Conservation (phyloP, 2,888 invertebrate species). For the Eupithecia subfuscata region DNA sequence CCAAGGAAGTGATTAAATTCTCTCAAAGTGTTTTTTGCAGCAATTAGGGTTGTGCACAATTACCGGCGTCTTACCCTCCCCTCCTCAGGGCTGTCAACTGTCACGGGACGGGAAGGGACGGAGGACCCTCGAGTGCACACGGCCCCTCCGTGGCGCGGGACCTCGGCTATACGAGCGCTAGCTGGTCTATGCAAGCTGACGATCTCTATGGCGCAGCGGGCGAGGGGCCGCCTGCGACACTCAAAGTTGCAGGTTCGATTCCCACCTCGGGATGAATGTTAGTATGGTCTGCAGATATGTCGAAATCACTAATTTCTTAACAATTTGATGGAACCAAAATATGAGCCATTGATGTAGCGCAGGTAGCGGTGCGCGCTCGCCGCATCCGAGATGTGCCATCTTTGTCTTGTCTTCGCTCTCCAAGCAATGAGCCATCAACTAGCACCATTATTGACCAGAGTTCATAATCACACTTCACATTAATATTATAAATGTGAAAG, state of each 20-base stretch:
- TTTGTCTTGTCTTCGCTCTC: no score
- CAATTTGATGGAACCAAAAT: background rate
- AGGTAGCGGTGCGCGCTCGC: background rate
- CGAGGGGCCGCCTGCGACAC: background rate
- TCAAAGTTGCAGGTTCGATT: background rate
- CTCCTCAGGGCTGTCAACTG: conserved; percentile 29
- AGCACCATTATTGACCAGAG: no score
- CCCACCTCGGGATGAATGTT: background rate
- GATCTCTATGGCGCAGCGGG: background rate
- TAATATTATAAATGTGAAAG: no score
- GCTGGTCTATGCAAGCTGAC: background rate
- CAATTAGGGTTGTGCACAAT: conserved; percentile 6
- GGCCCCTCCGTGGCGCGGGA: background rate
- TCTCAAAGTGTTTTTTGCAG: conserved; percentile 1
- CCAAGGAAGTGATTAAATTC: background rate
- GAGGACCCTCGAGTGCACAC: background rate
- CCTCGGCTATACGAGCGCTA: background rate
- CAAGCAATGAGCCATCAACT: no score
- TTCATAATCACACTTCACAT: no score
- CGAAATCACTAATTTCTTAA: background rate
- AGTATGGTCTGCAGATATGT: background rate
- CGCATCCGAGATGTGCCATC: background rate
- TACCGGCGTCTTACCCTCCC: conserved; percentile 18
- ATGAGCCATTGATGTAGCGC: background rate
- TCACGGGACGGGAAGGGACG: conserved; percentile 2